Conservation (phyloP, 2,888 invertebrate genomes). For the Brachynemurus nebulosus region DNA sequence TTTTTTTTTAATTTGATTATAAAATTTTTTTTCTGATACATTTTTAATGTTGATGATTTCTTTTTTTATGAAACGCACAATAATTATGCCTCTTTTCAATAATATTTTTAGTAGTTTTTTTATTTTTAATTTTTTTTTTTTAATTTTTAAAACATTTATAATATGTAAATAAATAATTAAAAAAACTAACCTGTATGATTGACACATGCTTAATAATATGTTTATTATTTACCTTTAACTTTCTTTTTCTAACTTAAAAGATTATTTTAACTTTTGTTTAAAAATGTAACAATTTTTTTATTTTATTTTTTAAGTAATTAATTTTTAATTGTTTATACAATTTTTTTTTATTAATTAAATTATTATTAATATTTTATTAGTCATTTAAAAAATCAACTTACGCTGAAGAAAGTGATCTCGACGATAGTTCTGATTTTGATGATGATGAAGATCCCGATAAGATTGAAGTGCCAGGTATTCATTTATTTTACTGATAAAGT, state of each 20-base stretch:
- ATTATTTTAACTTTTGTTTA: too few relatives aligned
- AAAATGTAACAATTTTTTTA: too few relatives aligned
- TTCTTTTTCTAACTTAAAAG: too few relatives aligned
- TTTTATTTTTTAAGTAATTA: not conserved
- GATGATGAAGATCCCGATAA: constrained; percentile 86
- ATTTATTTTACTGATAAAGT: constrained; percentile 1
- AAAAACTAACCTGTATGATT: not conserved
- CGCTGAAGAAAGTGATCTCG: constrained; percentile 32
- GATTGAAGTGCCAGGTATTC: constrained; percentile 75
- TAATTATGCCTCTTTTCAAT: not conserved
- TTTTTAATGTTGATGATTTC: not conserved
- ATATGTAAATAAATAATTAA: constrained; percentile 1
- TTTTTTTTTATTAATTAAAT: not conserved
- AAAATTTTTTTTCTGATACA: not conserved
- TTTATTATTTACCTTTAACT: too few relatives aligned
- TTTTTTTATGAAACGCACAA: not conserved
- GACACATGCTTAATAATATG: constrained; percentile 1
- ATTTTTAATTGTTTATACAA: not conserved
- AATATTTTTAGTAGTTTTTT: not conserved
- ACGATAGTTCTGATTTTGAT: constrained; percentile 57
- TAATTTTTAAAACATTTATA: not conserved
- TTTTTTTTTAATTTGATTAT: not conserved
- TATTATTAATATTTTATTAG: constrained; percentile 9
- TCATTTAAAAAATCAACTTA: constrained; percentile 27
- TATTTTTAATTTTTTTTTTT: not conserved